These are phyloP conservation scores for Ploceus nigricollis DNA, from an alignment of 2,113 vertebrate genomes.

Conservation along the genomic window DNA sequence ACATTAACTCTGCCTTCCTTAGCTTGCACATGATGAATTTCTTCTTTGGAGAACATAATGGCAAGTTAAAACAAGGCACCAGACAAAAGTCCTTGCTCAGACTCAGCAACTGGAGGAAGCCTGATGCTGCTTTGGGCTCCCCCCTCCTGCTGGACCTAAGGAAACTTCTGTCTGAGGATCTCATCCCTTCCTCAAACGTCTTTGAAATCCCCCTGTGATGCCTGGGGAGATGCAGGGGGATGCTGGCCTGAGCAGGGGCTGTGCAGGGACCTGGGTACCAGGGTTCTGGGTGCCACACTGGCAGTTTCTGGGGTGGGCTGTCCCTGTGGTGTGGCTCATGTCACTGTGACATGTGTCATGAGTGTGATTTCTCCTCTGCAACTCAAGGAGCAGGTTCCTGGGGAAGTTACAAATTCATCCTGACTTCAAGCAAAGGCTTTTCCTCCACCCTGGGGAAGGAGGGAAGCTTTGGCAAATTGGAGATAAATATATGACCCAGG, in stretches of 20 bases:
- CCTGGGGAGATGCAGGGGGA: neutral
- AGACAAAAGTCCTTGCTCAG: neutral
- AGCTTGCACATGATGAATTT: slow-evolving; percentile 12
- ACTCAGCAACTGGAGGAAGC: neutral
- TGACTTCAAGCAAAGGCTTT: neutral
- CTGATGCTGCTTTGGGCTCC: neutral
- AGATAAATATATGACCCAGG: slow-evolving; percentile 24
- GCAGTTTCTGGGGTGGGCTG: neutral
- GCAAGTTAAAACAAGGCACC: neutral
- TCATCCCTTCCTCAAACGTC: neutral
- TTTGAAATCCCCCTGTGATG: neutral
- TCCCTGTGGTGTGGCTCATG: neutral
- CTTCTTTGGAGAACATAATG: neutral
- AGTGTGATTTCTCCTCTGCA: neutral
- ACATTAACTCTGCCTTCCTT: slow-evolving; percentile 27
- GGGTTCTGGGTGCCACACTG: neutral
- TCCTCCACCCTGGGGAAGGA: neutral
- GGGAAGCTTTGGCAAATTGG: slow-evolving; percentile 8
- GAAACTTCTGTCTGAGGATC: neutral
- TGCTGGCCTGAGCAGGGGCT: neutral
- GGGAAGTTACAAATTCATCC: neutral
- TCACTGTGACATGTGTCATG: rapidly evolving
- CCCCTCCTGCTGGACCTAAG: neutral
- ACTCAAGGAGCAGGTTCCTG: neutral
- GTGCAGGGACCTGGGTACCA: neutral